phyloP scores from a whole-genome alignment of 2,888 invertebrate species.

The Pseudococcus viburni region DNA sequence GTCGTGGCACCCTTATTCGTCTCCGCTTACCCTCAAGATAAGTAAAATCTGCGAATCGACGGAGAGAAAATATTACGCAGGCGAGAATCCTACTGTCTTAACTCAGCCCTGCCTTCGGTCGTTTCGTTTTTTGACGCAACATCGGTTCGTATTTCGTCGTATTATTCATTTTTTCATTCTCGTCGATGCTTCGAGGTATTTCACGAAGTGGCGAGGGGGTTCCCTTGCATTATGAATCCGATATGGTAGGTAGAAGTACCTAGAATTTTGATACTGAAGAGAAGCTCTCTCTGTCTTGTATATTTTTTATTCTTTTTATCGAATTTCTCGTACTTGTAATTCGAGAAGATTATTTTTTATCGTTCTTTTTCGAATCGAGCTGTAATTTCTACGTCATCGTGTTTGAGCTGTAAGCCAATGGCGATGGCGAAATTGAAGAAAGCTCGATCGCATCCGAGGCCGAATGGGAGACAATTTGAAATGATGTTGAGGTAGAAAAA shows the following conservation, averaged over 20 bases:
- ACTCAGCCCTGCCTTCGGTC: not conserved
- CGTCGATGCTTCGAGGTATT: not conserved
- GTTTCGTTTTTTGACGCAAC: not conserved
- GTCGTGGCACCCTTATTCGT: not conserved
- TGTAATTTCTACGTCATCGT: not conserved
- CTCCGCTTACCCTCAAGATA: not conserved
- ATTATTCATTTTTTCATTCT: not conserved
- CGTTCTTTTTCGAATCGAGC: not conserved
- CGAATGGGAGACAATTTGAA: too few relatives aligned
- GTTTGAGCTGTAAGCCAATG: too few relatives aligned
- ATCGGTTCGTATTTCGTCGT: not conserved
- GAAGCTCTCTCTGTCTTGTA: not conserved
- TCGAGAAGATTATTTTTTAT: not conserved
- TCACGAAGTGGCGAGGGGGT: not conserved
- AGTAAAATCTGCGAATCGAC: not conserved
- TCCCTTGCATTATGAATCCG: not conserved
- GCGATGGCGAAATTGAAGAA: too few relatives aligned
- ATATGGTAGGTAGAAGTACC: not conserved
- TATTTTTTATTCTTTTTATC: not conserved
- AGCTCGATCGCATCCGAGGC: too few relatives aligned
- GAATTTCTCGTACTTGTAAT: not conserved
- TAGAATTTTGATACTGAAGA: not conserved
- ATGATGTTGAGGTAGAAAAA: too few relatives aligned
- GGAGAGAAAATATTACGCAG: not conserved
- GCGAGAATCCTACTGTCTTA: not conserved